Percentiles rank a stretch among this genome's conserved stretches.
Conservation (phyloP, 92 coral and sea anemone genomes). For the Epizoanthus ramosus region DNA sequence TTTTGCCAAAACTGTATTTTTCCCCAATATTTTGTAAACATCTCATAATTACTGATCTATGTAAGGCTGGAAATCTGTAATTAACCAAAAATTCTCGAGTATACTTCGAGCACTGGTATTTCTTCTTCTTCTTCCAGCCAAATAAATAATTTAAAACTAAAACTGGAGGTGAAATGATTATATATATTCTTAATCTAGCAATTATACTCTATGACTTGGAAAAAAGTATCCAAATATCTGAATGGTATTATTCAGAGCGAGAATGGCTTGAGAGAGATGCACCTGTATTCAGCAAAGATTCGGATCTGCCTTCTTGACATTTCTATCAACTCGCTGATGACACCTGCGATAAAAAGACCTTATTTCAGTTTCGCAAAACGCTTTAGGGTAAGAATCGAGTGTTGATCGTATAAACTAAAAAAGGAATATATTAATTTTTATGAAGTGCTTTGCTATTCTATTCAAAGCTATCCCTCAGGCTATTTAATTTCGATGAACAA, state of each 20-base stretch:
- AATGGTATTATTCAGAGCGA: not conserved
- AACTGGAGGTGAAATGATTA: not conserved
- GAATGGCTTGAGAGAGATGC: not conserved
- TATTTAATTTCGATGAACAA: not conserved
- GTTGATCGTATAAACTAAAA: not conserved
- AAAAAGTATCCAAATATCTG: not conserved
- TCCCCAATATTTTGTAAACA: too few relatives aligned
- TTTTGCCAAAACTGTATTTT: too few relatives aligned
- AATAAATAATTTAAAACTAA: not conserved
- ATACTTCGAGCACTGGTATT: not conserved
- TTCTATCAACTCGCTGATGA: conserved; percentile 13
- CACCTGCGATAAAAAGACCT: not conserved
- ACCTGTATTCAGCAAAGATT: not conserved
- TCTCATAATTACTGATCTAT: too few relatives aligned
- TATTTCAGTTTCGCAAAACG: not conserved
- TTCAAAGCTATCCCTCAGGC: not conserved
- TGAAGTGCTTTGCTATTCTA: not conserved
- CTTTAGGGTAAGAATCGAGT: not conserved
- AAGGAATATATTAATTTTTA: not conserved
- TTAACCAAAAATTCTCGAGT: not conserved
- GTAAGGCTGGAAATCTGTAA: too few relatives aligned
- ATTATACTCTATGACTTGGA: not conserved
- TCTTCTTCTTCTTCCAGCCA: not conserved
- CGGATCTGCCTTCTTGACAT: not conserved
- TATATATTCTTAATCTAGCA: not conserved